phyloP scores from a whole-genome alignment of 2,797 vertebrate species.

The Notolepis coatsorum region DNA sequence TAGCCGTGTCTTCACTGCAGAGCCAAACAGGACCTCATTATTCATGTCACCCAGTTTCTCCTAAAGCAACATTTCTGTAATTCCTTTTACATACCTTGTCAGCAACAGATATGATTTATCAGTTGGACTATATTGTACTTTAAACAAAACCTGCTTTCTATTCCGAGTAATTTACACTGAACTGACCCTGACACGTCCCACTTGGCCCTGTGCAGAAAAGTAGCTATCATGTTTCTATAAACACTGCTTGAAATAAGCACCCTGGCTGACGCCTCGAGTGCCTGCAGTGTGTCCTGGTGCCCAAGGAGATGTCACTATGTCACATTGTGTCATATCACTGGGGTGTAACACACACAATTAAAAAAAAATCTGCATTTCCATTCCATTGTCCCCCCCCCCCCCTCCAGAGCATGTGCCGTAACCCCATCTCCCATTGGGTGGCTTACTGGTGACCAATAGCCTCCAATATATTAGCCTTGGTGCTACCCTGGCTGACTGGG shows the following conservation, averaged over 20 bases:
- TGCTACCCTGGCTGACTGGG: no score
- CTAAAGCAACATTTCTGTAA: neutral
- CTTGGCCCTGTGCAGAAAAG: conserved; percentile 8
- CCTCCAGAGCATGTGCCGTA: no score
- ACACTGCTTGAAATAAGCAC: conserved; percentile 14
- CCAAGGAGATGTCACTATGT: no score
- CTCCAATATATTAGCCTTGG: no score
- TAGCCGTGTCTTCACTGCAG: neutral
- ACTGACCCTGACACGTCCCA: neutral
- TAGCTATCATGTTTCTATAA: conserved; percentile 16
- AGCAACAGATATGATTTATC: neutral
- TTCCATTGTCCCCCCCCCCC: no score
- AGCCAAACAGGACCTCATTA: neutral
- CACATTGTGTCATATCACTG: no score
- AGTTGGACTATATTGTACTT: neutral
- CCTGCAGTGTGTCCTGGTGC: conserved; percentile 43
- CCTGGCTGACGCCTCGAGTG: conserved; percentile 3
- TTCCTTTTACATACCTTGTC: neutral
- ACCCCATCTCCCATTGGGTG: no score
- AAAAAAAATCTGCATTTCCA: no score
- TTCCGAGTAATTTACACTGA: no score
- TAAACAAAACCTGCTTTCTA: no score
- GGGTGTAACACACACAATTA: no score
- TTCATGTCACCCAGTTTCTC: neutral
- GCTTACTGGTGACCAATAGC: no score